These are phyloP conservation scores for Pollenia labialis DNA, from an alignment of 2,888 invertebrate genomes.

Conservation along the genomic window DNA sequence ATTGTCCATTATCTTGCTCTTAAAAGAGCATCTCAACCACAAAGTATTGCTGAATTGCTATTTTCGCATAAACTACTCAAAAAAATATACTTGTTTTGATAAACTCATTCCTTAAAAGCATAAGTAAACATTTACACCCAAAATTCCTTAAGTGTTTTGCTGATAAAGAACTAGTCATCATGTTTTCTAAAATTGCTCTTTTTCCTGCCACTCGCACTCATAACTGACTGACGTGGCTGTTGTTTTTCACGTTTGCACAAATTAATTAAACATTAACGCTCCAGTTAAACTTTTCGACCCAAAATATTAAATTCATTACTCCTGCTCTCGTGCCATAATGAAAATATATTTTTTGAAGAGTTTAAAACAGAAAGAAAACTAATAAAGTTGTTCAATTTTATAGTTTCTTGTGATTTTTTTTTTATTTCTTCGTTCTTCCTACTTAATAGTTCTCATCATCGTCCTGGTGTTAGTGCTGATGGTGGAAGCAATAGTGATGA, in stretches of 20 bases:
- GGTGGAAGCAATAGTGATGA: conserved; percentile 23
- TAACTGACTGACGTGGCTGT: background rate
- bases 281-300: conserved; percentile 47
- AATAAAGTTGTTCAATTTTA: conserved; percentile 42
- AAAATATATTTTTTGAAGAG: conserved; percentile 16
- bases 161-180: conserved; percentile 13
- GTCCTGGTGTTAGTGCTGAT: background rate
- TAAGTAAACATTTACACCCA: background rate
- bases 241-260: conserved; percentile 24
- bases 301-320: conserved; percentile 25
- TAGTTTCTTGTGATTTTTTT: conserved; percentile 17
- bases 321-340: background rate
- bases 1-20: too few relatives aligned
- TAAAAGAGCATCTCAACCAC: too few relatives aligned
- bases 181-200: conserved; percentile 6
- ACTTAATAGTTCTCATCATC: conserved; percentile 37
- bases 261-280: conserved; percentile 63
- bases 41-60: too few relatives aligned
- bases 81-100: too few relatives aligned
- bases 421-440: conserved; percentile 1
- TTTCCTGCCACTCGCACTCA: background rate
- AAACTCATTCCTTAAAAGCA: too few relatives aligned
- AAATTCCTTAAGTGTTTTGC: conserved; percentile 1
- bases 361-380: conserved; percentile 1
- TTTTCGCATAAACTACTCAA: too few relatives aligned